Conservation (phyloP, 2,888 invertebrate genomes). For the Tipula vernalis region DNA sequence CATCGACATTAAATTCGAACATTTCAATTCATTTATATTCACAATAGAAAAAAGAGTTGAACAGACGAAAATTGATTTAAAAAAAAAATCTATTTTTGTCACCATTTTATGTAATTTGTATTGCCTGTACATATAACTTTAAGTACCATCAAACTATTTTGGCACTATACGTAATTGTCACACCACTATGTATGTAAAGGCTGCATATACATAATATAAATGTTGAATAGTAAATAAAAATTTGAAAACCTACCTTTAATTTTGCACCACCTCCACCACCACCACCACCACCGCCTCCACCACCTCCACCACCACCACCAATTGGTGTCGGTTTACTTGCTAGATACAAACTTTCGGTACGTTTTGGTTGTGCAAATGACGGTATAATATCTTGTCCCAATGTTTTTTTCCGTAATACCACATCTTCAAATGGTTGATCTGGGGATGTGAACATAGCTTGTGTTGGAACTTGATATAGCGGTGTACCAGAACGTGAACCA, state of each 20-base stretch:
- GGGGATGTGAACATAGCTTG: conserved; percentile 36
- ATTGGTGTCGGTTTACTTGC: conserved; percentile 44
- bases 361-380: conserved; percentile 75
- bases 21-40: not conserved
- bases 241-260: conserved; percentile 29
- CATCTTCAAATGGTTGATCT: conserved; percentile 66
- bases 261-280: conserved; percentile 24
- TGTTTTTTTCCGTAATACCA: conserved; percentile 63
- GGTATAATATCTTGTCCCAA: conserved; percentile 83
- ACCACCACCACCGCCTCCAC: conserved; percentile 34
- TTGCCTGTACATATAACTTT: not conserved
- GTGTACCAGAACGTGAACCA: conserved; percentile 40
- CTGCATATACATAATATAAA: not conserved
- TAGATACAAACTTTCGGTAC: conserved; percentile 81
- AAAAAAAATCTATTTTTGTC: not conserved
- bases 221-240: not conserved
- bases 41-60: not conserved
- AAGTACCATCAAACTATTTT: not conserved
- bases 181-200: not conserved
- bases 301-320: conserved; percentile 33
- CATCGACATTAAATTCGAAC: no score
- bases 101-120: not conserved
- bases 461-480: conserved; percentile 38
- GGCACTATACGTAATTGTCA: not conserved
- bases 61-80: not conserved